Evolutionary conservation across 2,797 vertebrate species (phyloP), one percentile per base, ranked within the genome.

Genomic region (Danio tinwini): DNA sequence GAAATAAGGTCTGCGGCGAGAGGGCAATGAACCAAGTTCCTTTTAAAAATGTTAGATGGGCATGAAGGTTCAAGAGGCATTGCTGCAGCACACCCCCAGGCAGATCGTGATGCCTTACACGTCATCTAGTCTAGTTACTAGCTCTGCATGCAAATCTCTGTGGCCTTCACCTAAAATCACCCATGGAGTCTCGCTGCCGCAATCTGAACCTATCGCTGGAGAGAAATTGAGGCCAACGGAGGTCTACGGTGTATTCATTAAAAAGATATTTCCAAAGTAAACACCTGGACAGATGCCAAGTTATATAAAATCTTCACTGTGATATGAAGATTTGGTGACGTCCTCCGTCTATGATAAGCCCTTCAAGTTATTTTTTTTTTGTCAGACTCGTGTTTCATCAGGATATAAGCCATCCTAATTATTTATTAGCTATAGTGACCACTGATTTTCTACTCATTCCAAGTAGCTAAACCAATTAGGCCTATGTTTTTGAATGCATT

Each of bases 1-100:
- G 42, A 80, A 80, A 76, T 61, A 21, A 59, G 59, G 49, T 71
- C 65, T 40, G 64, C 76, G 58, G 58, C 70, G 21, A 47, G 45
- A 74, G 79, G 71, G 72, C 80, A 82, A 29, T 11, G 6, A 70
- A 37, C 78, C 63, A 53, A 81, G 59, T 75, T 42, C 44, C 65
- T 59, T 80, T 81, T 80, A 81, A 80, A 83, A 83, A 58, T 72
- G 52, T 74, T 81, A 70, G 56, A 82, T 67, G 61, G 56, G 14
- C 62, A 76, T 61, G 80, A 40, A 8, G 17, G 71, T 40, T 78
- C 44, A 16, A 76, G 49, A 81, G 52, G 29, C 29, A 3, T 3
- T 29, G 29, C 29, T 29, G 29, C 29, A 29, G 29, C 40, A 62
- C 16, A 71, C 42, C 71, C 68, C n/a, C 76, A 21, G 14, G 75